Evolutionary conservation across 2,113 vertebrate genomes (phyloP), one percentile per base, ranked within the genome.

Genomic region (Phainopepla nitens): DNA sequence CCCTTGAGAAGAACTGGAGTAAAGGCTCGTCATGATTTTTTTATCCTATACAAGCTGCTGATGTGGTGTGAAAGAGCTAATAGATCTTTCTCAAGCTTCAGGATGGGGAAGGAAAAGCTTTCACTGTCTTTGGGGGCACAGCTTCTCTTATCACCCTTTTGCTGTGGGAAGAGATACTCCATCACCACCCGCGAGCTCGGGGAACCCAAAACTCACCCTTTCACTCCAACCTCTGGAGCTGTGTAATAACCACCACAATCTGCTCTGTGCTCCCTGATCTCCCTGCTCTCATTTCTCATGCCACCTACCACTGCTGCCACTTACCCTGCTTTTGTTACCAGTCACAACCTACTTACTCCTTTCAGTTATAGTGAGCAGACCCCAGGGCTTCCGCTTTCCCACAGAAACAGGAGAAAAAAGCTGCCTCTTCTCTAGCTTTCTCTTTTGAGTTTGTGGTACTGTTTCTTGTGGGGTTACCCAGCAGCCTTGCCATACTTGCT

Each of bases 331-430:
- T 93, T 62, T 85, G 19, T 72, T 45, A 61, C 49, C 50, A 64
- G 42, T 50, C 39, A 41, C 47, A 69, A 77, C 39, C 45, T 77
- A 35, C 58, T 91, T 47, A 31, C 19, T 85, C 47, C 90, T 89
- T 93, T 90, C 75, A 44, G 62, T 90, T 89, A 15, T 1, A 49
- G 17, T 54, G 68, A 73, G 35, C 58, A 58, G 75, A 90, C 44
- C 60, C 86, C 91, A 51, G 68, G 87, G n/a, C 70, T 95, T 92
- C 86, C 0, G 4, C 78, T 93, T 96, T 89, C 95, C 60, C 68
- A 50, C 42, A 56, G 64, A 83, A 71, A 45, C 21, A 1, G 4
- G 39, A 80, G 90, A 66, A 47, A 0, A 3, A 87, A 33, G 19
- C 35, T 90, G 71, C 54, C 47, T 87, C 82, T 92, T 88, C 7